Conservation (phyloP, 2,113 vertebrate genomes). For the Pungitius pungitius region DNA sequence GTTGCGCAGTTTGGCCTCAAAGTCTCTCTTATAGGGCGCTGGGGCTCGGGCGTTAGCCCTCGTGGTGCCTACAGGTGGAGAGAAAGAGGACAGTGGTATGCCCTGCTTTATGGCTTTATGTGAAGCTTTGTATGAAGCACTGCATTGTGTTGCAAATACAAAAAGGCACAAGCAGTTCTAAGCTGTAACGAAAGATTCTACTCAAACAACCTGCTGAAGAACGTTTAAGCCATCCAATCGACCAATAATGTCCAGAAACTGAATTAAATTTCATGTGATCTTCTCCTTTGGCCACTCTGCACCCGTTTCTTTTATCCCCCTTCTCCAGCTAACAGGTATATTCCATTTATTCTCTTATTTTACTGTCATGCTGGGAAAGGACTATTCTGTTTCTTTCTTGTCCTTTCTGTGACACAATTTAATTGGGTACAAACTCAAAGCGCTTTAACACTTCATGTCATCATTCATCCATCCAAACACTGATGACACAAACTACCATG, state of each 20-base stretch:
- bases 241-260: neutral
- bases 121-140: neutral
- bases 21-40: slow-evolving; percentile 93
- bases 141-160: neutral
- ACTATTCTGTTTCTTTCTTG: too few relatives aligned
- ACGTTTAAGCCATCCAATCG: neutral
- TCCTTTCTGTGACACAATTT: too few relatives aligned
- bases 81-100: neutral
- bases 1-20: slow-evolving; percentile 94
- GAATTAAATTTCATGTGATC: too few relatives aligned
- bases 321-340: too few relatives aligned
- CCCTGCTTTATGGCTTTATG: neutral
- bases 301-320: too few relatives aligned
- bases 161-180: neutral
- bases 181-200: neutral
- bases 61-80: slow-evolving; percentile 84
- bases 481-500: too few relatives aligned
- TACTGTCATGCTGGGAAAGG: too few relatives aligned
- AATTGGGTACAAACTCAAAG: too few relatives aligned
- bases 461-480: too few relatives aligned
- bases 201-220: neutral
- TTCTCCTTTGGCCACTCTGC: too few relatives aligned
- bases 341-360: too few relatives aligned
- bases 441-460: too few relatives aligned
- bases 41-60: slow-evolving; percentile 92